Evolutionary conservation across 2,113 vertebrate genomes (phyloP).

Genomic region (Tachuris rubrigastra): DNA sequence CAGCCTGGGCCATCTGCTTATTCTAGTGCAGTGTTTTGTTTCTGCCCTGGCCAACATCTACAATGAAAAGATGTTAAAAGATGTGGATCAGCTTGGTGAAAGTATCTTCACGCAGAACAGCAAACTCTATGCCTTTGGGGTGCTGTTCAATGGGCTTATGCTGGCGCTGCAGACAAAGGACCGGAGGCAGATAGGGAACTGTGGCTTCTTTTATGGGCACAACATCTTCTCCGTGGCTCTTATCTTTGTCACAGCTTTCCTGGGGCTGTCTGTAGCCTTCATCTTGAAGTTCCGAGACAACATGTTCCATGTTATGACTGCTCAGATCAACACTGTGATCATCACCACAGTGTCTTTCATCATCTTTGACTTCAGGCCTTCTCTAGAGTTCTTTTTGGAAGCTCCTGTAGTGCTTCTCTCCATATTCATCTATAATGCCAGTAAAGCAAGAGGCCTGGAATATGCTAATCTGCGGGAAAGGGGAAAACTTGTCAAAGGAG

Average conservation of each 20-base stretch:
- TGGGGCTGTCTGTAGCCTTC: constrained; percentile 94
- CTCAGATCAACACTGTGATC: constrained; percentile 92
- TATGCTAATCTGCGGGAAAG: constrained; percentile 80
- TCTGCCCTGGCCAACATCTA: constrained; percentile 97
- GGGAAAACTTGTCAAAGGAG: constrained; percentile 82
- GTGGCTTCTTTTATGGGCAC: constrained; percentile 93
- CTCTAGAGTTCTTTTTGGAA: constrained; percentile 92
- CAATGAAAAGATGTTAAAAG: constrained; percentile 98
- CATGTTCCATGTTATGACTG: constrained; percentile 97
- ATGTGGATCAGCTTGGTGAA: constrained; percentile 85
- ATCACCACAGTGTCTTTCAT: constrained; percentile 88
- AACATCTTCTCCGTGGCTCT: constrained; percentile 87
- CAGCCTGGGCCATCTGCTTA: constrained; percentile 88
- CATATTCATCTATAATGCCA: constrained; percentile 95
- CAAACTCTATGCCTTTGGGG: constrained; percentile 89
- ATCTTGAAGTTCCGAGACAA: constrained; percentile 98
- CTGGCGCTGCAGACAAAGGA: constrained; percentile 79
- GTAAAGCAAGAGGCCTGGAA: constrained; percentile 76
- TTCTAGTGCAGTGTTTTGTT: constrained; percentile 92
- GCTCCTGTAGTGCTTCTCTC: constrained; percentile 91
- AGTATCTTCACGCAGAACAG: constrained; percentile 97
- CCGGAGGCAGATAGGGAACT: constrained; percentile 80
- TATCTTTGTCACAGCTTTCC: constrained; percentile 90
- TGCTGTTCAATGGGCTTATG: constrained; percentile 89
- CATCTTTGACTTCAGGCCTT: constrained; percentile 92